Evolutionary conservation across 2,888 invertebrate genomes (phyloP).

Genomic region (Parnassius glacialis): DNA sequence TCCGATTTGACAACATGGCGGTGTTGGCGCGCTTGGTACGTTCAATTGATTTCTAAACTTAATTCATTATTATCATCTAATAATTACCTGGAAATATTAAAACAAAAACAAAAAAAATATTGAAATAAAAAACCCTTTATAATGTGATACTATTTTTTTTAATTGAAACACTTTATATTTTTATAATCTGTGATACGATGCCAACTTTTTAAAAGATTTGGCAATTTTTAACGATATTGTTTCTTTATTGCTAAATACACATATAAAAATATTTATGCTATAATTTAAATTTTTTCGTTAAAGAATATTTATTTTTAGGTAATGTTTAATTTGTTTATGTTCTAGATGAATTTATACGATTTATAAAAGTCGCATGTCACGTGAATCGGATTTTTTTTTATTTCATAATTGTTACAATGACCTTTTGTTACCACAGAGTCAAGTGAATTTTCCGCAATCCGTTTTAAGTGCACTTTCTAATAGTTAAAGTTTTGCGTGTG

Average conservation of each 20-base stretch:
- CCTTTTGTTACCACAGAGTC: constrained; percentile 15
- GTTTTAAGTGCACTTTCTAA: constrained; percentile 20
- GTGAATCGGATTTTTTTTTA: constrained; percentile 6
- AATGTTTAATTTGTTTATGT: neutral
- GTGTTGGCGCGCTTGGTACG: constrained; percentile 71
- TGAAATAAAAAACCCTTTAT: too few species aligned
- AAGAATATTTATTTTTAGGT: constrained; percentile 9
- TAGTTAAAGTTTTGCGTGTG: constrained; percentile 37
- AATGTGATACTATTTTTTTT: too few species aligned
- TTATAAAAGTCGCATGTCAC: too few species aligned
- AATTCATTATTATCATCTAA: constrained; percentile 4
- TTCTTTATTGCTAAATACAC: too few species aligned
- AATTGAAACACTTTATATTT: too few species aligned
- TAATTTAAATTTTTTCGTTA: too few species aligned
- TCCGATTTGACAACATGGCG: constrained; percentile 72
- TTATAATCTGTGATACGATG: too few species aligned
- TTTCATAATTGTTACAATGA: constrained; percentile 11
- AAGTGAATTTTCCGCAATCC: constrained; percentile 23
- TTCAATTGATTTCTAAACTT: constrained; percentile 43
- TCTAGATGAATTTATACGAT: too few species aligned
- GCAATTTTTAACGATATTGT: too few species aligned
- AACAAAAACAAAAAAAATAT: constrained; percentile 2
- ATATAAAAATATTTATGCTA: too few species aligned
- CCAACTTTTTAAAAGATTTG: too few species aligned
- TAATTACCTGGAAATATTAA: constrained; percentile 10